Evolutionary conservation across 2,113 vertebrate genomes (phyloP), one percentile per base, ranked within the genome.

Genomic region (Triplophysa siluroides): DNA sequence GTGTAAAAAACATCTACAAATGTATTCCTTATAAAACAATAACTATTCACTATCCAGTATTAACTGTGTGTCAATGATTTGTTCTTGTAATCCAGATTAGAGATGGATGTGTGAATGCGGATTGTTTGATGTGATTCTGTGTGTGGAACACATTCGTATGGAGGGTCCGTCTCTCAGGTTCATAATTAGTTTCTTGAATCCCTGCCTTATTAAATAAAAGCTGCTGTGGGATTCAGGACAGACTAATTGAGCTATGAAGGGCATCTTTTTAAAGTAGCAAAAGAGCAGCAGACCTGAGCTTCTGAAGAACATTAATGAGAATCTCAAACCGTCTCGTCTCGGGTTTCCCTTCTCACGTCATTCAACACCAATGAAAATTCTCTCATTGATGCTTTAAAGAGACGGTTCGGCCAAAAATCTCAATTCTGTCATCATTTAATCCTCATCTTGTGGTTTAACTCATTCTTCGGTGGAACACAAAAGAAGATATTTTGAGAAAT

Each of bases 201-300:
- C 60, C 69, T 52, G 66, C 77, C 52, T 83, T 80, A 76, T 80
- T 65, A 83, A 78, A 75, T 76, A 82, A 77, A 77, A 38, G 60
- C 38, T 76, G 78, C 81, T 78, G 61, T 80, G 81, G 81, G 78
- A 83, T 69, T 83, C 78, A 61, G 64, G 58, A 70, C 81, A 56
- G 79, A 75, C 41, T 77, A 81, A 80, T 73, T 83, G 81, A 75
- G 52, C 71, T 71, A 78, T 83, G 81, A 83, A 74, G 81, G 81
- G 69, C 78, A 80, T 80, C 78, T 72, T 71, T 80, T 71, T 72
- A 67, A 77, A 65, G 73, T 68, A 50, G 52, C 38, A 52, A 64
- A 80, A 77, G 68, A 63, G 61, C 68, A 78, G 61, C 13, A 67
- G 76, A 47, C 58, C 47, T 78, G 24, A 23, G 56, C 58, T 63